These are phyloP conservation scores for Sinosuthora webbiana DNA, from an alignment of 2,113 vertebrate genomes.

Conservation along the genomic window DNA sequence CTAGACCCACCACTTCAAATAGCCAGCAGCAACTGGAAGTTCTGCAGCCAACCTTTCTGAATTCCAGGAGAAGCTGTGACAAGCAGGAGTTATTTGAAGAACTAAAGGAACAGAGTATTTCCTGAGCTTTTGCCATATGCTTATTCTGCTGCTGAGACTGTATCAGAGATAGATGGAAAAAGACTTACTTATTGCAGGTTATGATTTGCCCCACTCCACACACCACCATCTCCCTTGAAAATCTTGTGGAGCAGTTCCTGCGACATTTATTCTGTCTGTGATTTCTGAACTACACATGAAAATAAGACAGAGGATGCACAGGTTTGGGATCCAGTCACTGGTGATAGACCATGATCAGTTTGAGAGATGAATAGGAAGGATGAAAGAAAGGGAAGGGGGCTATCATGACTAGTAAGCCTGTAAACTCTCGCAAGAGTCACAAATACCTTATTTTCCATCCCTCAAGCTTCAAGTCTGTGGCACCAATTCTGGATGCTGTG, in stretches of 20 bases:
- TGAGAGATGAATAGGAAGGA: neutral
- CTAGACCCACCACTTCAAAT: neutral
- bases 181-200: neutral
- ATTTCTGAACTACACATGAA: neutral
- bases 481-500: neutral
- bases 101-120: neutral
- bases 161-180: neutral
- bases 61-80: neutral
- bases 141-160: neutral
- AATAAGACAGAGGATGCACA: neutral
- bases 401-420: neutral
- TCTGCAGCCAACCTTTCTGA: neutral
- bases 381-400: neutral
- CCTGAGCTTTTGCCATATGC: neutral
- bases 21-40: neutral
- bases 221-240: neutral
- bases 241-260: neutral
- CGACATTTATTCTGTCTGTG: neutral
- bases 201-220: neutral
- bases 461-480: neutral
- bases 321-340: neutral
- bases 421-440: neutral
- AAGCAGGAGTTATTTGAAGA: neutral
- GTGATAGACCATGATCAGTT: fast-evolving
- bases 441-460: neutral